Percentiles rank a stretch among this genome's conserved stretches.
phyloP scores from a whole-genome alignment of 2,888 invertebrate species.

The Drosophila gaucha region DNA sequence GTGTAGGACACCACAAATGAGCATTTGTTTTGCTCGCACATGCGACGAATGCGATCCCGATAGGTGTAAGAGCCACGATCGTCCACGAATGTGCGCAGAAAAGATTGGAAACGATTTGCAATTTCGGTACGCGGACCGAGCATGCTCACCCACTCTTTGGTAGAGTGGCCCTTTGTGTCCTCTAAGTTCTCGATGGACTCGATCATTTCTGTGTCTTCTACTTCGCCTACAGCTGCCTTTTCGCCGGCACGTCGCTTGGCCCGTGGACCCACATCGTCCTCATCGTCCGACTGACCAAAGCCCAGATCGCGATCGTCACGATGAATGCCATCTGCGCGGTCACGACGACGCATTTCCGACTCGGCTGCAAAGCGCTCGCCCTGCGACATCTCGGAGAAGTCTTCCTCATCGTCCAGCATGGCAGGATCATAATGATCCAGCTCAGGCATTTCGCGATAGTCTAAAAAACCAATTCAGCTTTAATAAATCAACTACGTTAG shows the following conservation, averaged over 20 bases:
- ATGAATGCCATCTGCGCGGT: conserved; percentile 91
- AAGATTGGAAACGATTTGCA: conserved; percentile 96
- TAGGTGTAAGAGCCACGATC: conserved; percentile 94
- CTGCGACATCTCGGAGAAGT: conserved; percentile 94
- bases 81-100: conserved; percentile 95
- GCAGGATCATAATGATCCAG: conserved; percentile 96
- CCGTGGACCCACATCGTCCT: conserved; percentile 88
- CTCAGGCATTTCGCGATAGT: conserved; percentile 98
- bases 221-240: conserved; percentile 92
- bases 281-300: conserved; percentile 95
- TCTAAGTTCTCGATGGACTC: conserved; percentile 99
- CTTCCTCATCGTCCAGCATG: conserved; percentile 92
- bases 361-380: conserved; percentile 96
- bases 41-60: conserved; percentile 95
- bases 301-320: conserved; percentile 93
- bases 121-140: conserved; percentile 98
- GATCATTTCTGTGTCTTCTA: conserved; percentile 93
- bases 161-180: conserved; percentile 97
- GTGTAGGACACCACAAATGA: conserved; percentile 97
- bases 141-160: conserved; percentile 98
- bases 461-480: conserved; percentile 82
- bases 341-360: conserved; percentile 92
- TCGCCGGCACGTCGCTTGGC: conserved; percentile 93
- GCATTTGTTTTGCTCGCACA: conserved; percentile 96
- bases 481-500: background rate